These are phyloP conservation scores for Tylochromis polylepis DNA, from an alignment of 2,113 vertebrate species.

Conservation along the genomic window DNA sequence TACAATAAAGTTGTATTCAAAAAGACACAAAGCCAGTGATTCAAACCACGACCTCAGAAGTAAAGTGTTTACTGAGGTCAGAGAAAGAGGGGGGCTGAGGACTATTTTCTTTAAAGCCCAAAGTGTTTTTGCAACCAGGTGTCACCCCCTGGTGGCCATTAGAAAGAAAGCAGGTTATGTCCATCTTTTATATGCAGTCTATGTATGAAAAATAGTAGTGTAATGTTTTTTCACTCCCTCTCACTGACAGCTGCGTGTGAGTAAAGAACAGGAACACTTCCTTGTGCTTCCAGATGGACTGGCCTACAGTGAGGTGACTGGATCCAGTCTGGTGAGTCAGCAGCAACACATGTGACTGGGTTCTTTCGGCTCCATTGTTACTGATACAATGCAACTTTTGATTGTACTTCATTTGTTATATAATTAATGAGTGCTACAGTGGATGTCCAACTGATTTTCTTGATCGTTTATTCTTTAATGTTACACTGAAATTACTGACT, in stretches of 20 bases:
- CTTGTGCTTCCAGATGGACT: conserved; percentile 87
- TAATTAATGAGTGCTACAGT: not conserved
- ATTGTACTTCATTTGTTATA: not conserved
- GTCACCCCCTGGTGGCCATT: not conserved
- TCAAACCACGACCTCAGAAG: not conserved
- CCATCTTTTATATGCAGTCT: not conserved
- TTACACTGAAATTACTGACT: not conserved
- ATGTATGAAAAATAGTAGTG: not conserved
- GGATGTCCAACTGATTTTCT: not conserved
- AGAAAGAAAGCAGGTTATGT: not conserved
- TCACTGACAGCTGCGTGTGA: conserved; percentile 83
- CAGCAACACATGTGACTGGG: not conserved
- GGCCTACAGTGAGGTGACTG: conserved; percentile 86
- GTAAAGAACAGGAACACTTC: conserved; percentile 97
- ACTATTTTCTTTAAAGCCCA: not conserved
- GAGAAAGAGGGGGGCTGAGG: not conserved
- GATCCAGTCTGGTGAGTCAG: conserved; percentile 85
- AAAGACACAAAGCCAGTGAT: not conserved
- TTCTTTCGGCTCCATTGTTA: not conserved
- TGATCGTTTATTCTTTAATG: not conserved
- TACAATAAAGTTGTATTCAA: not conserved
- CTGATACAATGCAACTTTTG: not conserved
- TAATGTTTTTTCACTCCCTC: not conserved
- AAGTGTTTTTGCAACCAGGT: not conserved
- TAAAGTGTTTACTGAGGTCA: not conserved